These are phyloP conservation scores for Theonella swinhoei DNA, from an alignment of 37 sponge, comb jelly and placozoan species.

Conservation along the genomic window DNA sequence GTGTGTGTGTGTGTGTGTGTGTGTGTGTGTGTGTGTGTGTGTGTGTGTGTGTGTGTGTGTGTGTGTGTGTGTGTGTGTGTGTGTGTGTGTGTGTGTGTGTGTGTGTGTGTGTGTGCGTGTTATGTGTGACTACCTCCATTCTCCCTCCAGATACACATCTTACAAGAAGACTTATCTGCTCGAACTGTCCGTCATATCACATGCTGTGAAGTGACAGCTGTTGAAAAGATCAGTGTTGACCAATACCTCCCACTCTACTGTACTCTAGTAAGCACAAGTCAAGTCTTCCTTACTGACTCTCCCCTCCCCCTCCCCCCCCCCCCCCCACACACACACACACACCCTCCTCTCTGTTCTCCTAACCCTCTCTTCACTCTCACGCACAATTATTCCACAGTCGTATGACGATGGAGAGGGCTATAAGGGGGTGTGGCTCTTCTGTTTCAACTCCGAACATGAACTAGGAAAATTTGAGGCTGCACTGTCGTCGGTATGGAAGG, in stretches of 20 bases:
- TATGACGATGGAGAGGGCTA: conserved; percentile 40
- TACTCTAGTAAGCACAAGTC: conserved; percentile 60
- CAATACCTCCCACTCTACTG: conserved; percentile 65
- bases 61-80: too few relatives aligned
- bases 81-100: too few relatives aligned
- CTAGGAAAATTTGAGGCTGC: conserved; percentile 75
- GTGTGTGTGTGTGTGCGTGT: neutral
- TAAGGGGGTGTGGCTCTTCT: conserved; percentile 76
- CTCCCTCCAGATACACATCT: conserved; percentile 50
- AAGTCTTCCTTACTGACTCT: neutral
- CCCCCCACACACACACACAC: too few relatives aligned
- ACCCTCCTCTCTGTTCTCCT: too few relatives aligned
- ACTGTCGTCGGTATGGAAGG: conserved; percentile 51
- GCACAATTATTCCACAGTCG: too few relatives aligned
- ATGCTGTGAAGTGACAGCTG: conserved; percentile 56
- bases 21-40: too few relatives aligned
- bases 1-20: too few relatives aligned
- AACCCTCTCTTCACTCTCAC: too few relatives aligned
- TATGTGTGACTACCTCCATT: neutral
- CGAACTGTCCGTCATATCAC: conserved; percentile 59
- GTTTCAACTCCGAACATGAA: conserved; percentile 78
- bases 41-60: too few relatives aligned
- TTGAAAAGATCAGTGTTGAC: conserved; percentile 53
- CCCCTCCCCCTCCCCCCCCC: too few relatives aligned
- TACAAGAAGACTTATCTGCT: conserved; percentile 71